These are phyloP conservation scores for Neodiprion pinetum DNA, from an alignment of 1,140 invertebrate genomes.

Conservation along the genomic window DNA sequence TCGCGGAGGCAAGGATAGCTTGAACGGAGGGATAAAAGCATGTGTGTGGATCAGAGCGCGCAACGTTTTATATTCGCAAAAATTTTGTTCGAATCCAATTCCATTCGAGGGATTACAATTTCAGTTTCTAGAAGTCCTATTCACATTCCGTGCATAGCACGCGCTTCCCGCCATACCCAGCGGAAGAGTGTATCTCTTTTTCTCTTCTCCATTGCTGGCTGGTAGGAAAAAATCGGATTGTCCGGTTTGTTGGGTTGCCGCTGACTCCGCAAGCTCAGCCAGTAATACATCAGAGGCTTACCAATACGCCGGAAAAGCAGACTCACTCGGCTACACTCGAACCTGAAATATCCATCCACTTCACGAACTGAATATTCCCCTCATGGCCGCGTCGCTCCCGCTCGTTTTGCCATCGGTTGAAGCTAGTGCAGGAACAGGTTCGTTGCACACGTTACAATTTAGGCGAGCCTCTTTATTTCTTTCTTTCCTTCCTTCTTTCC, in stretches of 20 bases:
- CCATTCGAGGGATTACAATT: background rate
- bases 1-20: too few relatives aligned
- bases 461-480: conserved; percentile 4
- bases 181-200: conserved; percentile 9
- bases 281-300: conserved; percentile 49
- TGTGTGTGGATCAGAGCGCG: too few relatives aligned
- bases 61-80: too few relatives aligned
- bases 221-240: conserved; percentile 39
- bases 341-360: conserved; percentile 41
- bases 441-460: background rate
- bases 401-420: background rate
- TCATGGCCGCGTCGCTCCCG: background rate
- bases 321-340: conserved; percentile 32
- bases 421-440: background rate
- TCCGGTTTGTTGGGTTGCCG: conserved; percentile 47
- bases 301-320: conserved; percentile 22
- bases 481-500: background rate
- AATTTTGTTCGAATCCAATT: background rate
- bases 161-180: background rate
- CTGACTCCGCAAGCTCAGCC: conserved; percentile 49
- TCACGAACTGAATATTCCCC: background rate
- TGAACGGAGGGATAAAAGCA: too few relatives aligned
- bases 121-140: background rate
- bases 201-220: conserved; percentile 14
- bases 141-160: too few relatives aligned